A percentile compares a stretch with the other conserved stretches of the same genome.
Evolutionary conservation across 2,797 vertebrate genomes (phyloP).

Genomic region (Oreochromis mossambicus): DNA sequence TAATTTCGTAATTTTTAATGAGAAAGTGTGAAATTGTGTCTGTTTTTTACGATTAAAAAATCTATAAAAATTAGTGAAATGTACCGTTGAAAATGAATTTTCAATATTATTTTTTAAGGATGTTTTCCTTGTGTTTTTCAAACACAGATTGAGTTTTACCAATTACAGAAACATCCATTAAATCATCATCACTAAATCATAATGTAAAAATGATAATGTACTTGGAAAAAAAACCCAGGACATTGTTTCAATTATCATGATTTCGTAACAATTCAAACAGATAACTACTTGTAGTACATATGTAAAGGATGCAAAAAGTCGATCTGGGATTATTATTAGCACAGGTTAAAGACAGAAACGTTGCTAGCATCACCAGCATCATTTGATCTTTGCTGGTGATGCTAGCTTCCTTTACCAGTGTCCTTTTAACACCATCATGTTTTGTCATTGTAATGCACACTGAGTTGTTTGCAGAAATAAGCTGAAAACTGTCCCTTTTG

Average conservation of each 20-base stretch:
- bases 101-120: no score
- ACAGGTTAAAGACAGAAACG: background rate
- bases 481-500: background rate
- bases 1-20: background rate
- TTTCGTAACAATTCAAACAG: no score
- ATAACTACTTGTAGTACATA: no score
- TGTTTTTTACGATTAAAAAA: rapidly evolving
- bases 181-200: no score
- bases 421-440: background rate
- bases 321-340: rapidly evolving
- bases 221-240: no score
- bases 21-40: background rate
- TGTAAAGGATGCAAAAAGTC: background rate
- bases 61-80: rapidly evolving
- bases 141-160: no score
- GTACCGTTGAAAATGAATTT: no score
- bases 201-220: no score
- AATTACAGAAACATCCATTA: no score
- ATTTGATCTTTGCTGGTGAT: background rate
- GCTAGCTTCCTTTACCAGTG: background rate
- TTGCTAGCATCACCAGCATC: background rate
- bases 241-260: no score
- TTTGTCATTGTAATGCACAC: background rate
- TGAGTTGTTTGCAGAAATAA: background rate
- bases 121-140: no score